phyloP scores from a whole-genome alignment of 2,797 vertebrate genomes.

The Nasua narica region DNA sequence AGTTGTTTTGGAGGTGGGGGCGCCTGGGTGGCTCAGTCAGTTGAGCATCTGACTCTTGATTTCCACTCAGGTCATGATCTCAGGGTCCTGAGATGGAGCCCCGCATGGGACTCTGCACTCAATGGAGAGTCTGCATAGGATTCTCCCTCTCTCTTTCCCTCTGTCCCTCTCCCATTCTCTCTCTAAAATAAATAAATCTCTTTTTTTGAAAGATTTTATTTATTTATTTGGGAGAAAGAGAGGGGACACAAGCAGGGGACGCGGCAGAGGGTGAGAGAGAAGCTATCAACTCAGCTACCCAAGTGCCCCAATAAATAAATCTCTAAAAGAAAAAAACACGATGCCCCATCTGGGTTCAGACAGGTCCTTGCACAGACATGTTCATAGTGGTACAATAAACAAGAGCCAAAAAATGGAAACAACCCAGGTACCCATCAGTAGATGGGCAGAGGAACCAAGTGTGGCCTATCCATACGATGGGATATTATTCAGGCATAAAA shows the following conservation, averaged over 20 bases:
- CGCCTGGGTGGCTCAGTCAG: too few relatives aligned
- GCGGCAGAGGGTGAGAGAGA: too few relatives aligned
- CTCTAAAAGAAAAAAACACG: not conserved
- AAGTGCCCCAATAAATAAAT: not conserved
- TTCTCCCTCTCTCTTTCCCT: not conserved
- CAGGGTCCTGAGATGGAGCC: not conserved
- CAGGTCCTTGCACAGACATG: not conserved
- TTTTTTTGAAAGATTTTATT: too few relatives aligned
- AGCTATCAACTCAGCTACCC: not conserved
- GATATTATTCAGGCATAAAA: not conserved
- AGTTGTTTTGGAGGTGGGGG: not conserved
- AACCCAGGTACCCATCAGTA: not conserved
- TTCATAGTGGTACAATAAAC: not conserved
- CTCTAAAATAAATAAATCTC: not conserved
- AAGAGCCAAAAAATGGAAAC: not conserved
- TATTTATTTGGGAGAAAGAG: too few relatives aligned
- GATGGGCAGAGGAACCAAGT: not conserved
- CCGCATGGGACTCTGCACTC: not conserved
- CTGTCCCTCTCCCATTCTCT: not conserved
- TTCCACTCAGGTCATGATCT: not conserved
- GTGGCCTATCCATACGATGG: not conserved
- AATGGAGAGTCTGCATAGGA: not conserved
- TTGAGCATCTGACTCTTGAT: not conserved
- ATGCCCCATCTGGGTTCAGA: not conserved
- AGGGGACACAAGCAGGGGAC: too few relatives aligned